Evolutionary conservation across 2,113 vertebrate species (phyloP).

Genomic region (Muntiacus reevesi): DNA sequence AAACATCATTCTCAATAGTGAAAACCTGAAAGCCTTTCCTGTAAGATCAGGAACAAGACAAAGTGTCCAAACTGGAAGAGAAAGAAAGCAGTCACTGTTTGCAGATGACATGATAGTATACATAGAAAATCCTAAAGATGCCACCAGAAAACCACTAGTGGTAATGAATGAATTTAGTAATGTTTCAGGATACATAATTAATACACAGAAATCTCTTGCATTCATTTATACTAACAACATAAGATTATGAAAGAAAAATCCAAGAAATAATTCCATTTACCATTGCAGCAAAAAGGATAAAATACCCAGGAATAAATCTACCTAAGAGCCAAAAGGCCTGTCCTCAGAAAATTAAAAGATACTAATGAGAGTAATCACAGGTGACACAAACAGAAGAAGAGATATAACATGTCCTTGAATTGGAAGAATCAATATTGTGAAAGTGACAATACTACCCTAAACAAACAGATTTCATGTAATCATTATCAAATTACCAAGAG

Average conservation of each 20-base stretch:
- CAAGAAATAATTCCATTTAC: neutral
- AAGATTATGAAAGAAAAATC: neutral
- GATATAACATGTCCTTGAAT: neutral
- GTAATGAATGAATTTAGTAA: neutral
- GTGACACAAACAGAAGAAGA: neutral
- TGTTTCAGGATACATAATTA: neutral
- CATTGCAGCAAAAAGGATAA: neutral
- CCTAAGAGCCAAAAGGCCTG: neutral
- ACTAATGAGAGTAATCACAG: neutral
- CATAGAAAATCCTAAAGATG: neutral
- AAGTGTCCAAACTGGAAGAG: neutral
- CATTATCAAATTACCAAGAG: neutral
- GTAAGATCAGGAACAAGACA: neutral
- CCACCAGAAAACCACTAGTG: neutral
- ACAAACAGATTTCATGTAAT: neutral
- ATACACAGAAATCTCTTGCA: neutral
- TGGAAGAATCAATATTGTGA: neutral
- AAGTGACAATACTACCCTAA: neutral
- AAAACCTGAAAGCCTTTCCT: neutral
- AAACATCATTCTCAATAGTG: neutral
- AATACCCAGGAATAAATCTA: neutral
- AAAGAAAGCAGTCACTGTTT: neutral
- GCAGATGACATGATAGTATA: neutral
- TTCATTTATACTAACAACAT: neutral
- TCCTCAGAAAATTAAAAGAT: neutral